phyloP scores from a whole-genome alignment of 2,113 vertebrate species.

The Pangasianodon gigas region DNA sequence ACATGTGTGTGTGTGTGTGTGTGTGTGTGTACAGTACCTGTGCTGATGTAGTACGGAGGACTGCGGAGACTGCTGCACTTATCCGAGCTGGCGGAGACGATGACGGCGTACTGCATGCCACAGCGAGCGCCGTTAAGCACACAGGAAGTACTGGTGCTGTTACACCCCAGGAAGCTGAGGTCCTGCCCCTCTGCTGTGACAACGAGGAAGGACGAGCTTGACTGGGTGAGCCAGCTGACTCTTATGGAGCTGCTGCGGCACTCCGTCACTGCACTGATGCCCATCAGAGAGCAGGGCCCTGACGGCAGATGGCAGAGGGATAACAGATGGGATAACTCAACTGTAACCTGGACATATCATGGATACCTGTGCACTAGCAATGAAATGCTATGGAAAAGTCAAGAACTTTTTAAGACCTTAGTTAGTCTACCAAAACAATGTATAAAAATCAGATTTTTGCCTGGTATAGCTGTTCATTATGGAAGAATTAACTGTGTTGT shows the following conservation, averaged over 20 bases:
- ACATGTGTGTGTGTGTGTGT: neutral
- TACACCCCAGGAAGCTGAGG: constrained; percentile 62
- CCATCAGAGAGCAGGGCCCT: constrained; percentile 73
- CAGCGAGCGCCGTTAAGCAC: constrained; percentile 60
- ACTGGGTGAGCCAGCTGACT: constrained; percentile 66
- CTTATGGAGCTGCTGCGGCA: constrained; percentile 67
- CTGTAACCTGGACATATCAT: neutral
- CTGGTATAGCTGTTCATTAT: neutral
- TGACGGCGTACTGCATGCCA: constrained; percentile 69
- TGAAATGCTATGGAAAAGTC: neutral
- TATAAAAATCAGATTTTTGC: neutral
- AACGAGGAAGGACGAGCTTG: constrained; percentile 60
- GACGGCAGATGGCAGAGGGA: neutral
- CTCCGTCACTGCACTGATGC: constrained; percentile 55
- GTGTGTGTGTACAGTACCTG: constrained; percentile 62
- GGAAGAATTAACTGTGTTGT: neutral
- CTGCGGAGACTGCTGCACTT: constrained; percentile 76
- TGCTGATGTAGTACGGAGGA: constrained; percentile 64
- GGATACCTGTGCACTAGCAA: neutral
- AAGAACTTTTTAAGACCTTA: neutral
- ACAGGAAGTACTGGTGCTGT: constrained; percentile 67
- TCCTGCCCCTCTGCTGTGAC: constrained; percentile 71
- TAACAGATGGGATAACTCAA: neutral
- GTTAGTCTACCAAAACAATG: neutral
- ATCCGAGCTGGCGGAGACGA: constrained; percentile 70